These are phyloP conservation scores for Halcyon badia DNA, from an alignment of 2,797 vertebrate species.

Conservation along the genomic window DNA sequence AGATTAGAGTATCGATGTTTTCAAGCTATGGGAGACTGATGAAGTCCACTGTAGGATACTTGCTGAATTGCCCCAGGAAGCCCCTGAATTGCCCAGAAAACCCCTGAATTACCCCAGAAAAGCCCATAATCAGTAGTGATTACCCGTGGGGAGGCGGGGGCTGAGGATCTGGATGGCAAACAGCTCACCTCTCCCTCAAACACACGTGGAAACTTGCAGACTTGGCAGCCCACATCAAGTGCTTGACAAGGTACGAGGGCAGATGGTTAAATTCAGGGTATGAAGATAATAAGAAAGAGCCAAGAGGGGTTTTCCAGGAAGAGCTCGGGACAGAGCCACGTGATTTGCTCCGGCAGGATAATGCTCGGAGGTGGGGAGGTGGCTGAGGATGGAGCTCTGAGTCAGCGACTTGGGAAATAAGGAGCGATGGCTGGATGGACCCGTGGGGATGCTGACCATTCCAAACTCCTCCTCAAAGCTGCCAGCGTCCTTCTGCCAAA, in stretches of 20 bases:
- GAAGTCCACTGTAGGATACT: accelerated
- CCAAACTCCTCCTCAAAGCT: not conserved
- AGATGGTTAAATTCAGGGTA: accelerated
- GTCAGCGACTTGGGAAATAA: accelerated
- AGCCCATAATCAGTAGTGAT: accelerated
- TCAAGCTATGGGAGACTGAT: not conserved
- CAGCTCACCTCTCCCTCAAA: not conserved
- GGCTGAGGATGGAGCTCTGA: not conserved
- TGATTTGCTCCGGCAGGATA: not conserved
- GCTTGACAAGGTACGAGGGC: not conserved
- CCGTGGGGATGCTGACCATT: accelerated
- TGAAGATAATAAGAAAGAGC: not conserved
- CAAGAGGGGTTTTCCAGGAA: not conserved
- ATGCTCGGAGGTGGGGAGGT: not conserved
- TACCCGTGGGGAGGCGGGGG: accelerated
- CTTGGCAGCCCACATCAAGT: not conserved
- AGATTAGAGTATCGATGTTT: not conserved
- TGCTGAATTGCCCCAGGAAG: accelerated
- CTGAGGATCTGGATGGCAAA: not conserved
- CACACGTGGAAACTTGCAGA: accelerated
- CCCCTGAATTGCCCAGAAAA: not conserved
- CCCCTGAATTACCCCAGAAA: not conserved
- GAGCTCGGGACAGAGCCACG: accelerated
- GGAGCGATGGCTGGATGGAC: accelerated
- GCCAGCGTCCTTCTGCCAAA: accelerated